Evolutionary conservation across 2,888 invertebrate genomes (phyloP).

Genomic region (Trissoscelio sp.): DNA sequence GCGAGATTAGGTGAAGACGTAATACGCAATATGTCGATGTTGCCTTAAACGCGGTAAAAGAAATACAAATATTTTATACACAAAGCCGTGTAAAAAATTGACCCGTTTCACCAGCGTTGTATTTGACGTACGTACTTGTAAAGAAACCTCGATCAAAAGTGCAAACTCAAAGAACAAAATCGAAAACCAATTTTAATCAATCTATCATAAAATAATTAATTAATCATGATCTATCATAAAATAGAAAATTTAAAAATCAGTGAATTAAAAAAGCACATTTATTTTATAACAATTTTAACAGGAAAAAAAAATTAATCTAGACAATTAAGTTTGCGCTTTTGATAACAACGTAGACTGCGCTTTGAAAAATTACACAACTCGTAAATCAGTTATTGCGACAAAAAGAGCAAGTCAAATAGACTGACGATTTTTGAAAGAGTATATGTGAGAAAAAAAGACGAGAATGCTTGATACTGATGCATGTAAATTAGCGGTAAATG

Average conservation of each 20-base stretch:
- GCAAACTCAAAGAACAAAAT: constrained; percentile 22
- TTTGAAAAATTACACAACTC: constrained; percentile 21
- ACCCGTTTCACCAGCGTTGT: constrained; percentile 9
- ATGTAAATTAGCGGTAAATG: constrained; percentile 35
- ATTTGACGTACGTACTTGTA: constrained; percentile 24
- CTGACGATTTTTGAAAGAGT: constrained; percentile 13
- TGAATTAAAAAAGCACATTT: background rate
- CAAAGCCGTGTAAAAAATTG: constrained; percentile 2
- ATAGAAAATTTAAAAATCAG: background rate
- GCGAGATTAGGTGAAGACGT: constrained; percentile 88
- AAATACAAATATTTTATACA: constrained; percentile 26
- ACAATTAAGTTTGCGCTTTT: constrained; percentile 28
- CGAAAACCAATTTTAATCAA: background rate
- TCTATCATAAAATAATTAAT: background rate
- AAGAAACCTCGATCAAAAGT: constrained; percentile 20
- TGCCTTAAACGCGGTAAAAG: constrained; percentile 53
- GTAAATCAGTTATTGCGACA: constrained; percentile 5
- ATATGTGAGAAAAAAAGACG: background rate
- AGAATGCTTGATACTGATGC: constrained; percentile 1
- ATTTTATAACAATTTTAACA: background rate
- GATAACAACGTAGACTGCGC: constrained; percentile 10
- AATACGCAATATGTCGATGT: constrained; percentile 73
- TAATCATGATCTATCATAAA: background rate
- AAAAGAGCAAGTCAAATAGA: constrained; percentile 1
- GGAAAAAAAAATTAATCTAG: background rate